Evolutionary conservation across 2,113 vertebrate species (phyloP).

Genomic region (Platichthys stellatus): DNA sequence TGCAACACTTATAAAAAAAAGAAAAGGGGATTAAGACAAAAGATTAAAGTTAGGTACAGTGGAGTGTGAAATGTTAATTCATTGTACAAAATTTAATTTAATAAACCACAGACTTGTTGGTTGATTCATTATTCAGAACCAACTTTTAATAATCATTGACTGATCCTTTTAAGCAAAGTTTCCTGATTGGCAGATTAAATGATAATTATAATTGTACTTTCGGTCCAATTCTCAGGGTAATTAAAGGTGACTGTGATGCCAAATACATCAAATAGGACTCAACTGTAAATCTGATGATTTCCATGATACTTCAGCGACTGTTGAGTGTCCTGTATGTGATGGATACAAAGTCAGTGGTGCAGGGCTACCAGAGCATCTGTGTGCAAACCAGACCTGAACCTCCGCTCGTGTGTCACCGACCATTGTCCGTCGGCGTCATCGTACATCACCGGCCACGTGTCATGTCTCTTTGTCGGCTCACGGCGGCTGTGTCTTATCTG

Average conservation of each 20-base stretch:
- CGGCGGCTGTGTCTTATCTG: slow-evolving; percentile 59
- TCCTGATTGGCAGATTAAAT: too few species aligned
- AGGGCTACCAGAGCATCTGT: not conserved
- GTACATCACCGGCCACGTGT: not conserved
- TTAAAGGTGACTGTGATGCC: not conserved
- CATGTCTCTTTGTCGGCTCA: slow-evolving; percentile 33
- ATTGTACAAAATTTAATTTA: too few species aligned
- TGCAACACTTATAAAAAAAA: not conserved
- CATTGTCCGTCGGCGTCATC: slow-evolving; percentile 14
- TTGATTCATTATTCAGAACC: too few species aligned
- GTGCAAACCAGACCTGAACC: not conserved
- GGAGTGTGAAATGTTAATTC: too few species aligned
- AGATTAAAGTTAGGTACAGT: not conserved
- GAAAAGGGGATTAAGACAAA: not conserved
- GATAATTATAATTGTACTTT: too few species aligned
- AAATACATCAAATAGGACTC: too few species aligned
- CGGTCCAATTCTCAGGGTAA: too few species aligned
- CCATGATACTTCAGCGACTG: too few species aligned
- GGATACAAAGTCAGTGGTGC: not conserved
- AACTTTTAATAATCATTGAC: too few species aligned
- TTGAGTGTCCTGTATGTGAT: too few species aligned
- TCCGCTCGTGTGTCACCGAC: not conserved
- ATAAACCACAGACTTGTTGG: not conserved
- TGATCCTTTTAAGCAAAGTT: too few species aligned
- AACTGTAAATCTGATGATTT: too few species aligned